phyloP scores from a whole-genome alignment of 1,140 invertebrate genomes.

The Brachionus manjavacas region DNA sequence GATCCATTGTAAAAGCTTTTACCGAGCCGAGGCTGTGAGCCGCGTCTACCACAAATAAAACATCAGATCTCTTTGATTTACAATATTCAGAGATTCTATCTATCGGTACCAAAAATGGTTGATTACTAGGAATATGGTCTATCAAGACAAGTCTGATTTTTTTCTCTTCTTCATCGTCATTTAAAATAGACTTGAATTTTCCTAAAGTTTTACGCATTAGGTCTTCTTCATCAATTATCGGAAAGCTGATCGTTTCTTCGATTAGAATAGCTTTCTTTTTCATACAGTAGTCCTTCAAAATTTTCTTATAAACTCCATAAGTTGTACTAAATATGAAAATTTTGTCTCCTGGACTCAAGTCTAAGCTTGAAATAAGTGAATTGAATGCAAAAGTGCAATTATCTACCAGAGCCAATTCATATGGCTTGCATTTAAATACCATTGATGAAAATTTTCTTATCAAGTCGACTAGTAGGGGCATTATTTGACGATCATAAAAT shows the following conservation, averaged over 20 bases:
- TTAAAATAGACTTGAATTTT: constrained; percentile 44
- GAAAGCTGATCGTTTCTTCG: constrained; percentile 46
- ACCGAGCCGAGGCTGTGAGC: constrained; percentile 52
- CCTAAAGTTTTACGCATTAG: constrained; percentile 43
- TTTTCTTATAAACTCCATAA: constrained; percentile 49
- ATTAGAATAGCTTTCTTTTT: constrained; percentile 48
- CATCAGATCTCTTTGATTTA: constrained; percentile 45
- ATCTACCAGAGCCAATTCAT: constrained; percentile 50
- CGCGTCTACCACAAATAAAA: constrained; percentile 53
- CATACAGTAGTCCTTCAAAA: constrained; percentile 45
- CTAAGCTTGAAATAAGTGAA: constrained; percentile 48
- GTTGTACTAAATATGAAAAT: constrained; percentile 51
- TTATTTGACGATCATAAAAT: constrained; percentile 53
- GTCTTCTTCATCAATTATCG: neutral
- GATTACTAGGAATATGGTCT: constrained; percentile 56
- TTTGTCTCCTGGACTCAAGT: constrained; percentile 47
- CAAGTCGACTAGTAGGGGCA: constrained; percentile 50
- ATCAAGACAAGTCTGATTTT: constrained; percentile 51
- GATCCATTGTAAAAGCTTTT: neutral
- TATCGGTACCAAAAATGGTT: constrained; percentile 52
- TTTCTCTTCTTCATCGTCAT: constrained; percentile 44
- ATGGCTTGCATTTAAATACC: constrained; percentile 52
- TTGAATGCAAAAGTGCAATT: constrained; percentile 54
- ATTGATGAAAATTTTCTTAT: constrained; percentile 51
- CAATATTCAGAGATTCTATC: constrained; percentile 43